A percentile compares a stretch with the other conserved stretches of the same genome.
Evolutionary conservation across 1,140 invertebrate species (phyloP).

Genomic region (Lordiphosa mommai): DNA sequence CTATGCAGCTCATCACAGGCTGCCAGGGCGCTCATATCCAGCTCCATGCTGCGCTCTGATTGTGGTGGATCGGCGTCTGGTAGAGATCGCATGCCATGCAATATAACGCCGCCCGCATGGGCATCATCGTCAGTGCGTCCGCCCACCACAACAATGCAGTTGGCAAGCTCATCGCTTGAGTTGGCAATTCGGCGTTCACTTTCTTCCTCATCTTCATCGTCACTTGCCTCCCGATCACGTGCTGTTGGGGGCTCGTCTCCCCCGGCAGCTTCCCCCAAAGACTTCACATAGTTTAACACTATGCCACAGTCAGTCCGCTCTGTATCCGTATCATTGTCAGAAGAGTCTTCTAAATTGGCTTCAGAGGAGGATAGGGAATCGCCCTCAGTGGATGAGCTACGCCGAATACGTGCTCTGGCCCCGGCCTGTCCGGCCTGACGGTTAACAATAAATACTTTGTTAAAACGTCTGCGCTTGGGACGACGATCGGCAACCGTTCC

Average conservation of each 20-base stretch:
- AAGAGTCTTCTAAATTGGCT: conserved; percentile 81
- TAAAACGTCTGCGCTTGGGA: conserved; percentile 84
- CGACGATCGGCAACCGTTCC: conserved; percentile 72
- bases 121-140: conserved; percentile 62
- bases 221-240: conserved; percentile 38
- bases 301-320: conserved; percentile 80
- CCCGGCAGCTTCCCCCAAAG: conserved; percentile 48
- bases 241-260: conserved; percentile 11
- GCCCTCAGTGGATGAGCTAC: conserved; percentile 84
- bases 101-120: conserved; percentile 51
- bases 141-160: conserved; percentile 76
- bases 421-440: conserved; percentile 39
- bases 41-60: conserved; percentile 51
- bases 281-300: conserved; percentile 79
- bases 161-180: conserved; percentile 74
- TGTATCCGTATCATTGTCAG: conserved; percentile 81
- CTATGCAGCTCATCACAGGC: conserved; percentile 71
- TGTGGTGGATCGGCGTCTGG: conserved; percentile 39
- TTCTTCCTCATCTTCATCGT: conserved; percentile 54
- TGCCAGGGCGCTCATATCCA: conserved; percentile 41
- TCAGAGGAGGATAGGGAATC: conserved; percentile 80
- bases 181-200: conserved; percentile 71
- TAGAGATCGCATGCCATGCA: conserved; percentile 61
- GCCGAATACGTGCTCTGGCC: conserved; percentile 38
- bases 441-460: conserved; percentile 88